These are phyloP conservation scores for Macheiramphus alcinus DNA, from an alignment of 2,113 vertebrate genomes.

Conservation along the genomic window DNA sequence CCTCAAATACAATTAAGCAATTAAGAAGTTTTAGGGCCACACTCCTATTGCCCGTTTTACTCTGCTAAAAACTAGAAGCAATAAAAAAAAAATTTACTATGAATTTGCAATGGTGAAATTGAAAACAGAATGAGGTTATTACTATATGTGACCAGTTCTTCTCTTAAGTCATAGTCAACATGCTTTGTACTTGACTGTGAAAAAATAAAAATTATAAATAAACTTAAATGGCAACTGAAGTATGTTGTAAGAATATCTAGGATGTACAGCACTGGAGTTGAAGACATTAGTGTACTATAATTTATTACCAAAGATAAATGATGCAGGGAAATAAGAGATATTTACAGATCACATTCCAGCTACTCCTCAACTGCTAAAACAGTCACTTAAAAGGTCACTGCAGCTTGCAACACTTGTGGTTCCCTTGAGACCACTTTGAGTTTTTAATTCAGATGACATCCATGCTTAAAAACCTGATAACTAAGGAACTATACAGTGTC, in stretches of 20 bases:
- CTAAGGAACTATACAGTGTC: background rate
- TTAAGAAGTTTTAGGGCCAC: background rate
- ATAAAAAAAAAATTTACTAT: background rate
- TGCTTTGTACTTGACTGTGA: background rate
- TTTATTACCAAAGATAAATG: background rate
- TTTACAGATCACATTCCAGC: background rate
- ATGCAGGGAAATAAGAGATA: background rate
- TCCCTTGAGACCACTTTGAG: background rate
- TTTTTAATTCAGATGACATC: background rate
- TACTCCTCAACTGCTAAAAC: background rate
- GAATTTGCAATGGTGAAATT: background rate
- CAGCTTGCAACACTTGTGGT: background rate
- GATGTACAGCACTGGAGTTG: background rate
- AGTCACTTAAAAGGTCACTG: background rate
- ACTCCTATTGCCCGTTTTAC: rapidly evolving
- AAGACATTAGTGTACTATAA: background rate
- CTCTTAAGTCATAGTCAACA: background rate
- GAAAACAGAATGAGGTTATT: background rate
- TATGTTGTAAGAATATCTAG: background rate
- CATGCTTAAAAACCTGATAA: background rate
- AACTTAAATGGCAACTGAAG: background rate
- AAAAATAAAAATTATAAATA: background rate
- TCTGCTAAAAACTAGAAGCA: background rate
- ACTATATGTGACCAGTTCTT: background rate
- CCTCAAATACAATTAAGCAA: background rate